A percentile compares a stretch with the other conserved stretches of the same genome.
These are phyloP conservation scores for Heterodera schachtii DNA, from an alignment of 1,140 invertebrate genomes.

Conservation along the genomic window DNA sequence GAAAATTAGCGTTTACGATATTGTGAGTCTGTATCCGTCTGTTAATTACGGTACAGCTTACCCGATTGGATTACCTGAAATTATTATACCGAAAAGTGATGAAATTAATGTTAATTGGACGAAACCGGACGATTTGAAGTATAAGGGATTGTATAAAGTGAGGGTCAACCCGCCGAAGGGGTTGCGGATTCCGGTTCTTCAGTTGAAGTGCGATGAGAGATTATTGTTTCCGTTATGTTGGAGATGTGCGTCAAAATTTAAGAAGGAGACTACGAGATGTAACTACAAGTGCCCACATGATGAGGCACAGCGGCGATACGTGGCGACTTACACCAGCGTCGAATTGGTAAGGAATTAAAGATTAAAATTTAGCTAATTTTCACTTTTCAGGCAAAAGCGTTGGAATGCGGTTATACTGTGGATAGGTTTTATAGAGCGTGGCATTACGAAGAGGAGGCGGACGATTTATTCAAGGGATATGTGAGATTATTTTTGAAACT, in stretches of 20 bases:
- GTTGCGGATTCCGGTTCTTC: neutral
- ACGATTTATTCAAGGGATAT: neutral
- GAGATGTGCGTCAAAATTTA: neutral
- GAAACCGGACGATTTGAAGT: neutral
- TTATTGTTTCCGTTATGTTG: slow-evolving; percentile 6
- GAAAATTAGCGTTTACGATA: neutral
- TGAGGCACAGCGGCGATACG: neutral
- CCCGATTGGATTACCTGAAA: neutral
- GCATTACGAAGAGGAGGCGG: neutral
- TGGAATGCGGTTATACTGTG: slow-evolving; percentile 4
- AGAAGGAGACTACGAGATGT: neutral
- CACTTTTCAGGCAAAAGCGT: neutral
- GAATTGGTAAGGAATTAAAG: neutral
- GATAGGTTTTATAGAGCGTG: neutral
- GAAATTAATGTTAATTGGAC: neutral
- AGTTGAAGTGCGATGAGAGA: neutral
- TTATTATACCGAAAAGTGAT: neutral
- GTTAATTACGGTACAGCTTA: neutral
- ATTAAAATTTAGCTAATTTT: neutral
- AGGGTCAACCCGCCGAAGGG: neutral
- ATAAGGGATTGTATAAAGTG: neutral
- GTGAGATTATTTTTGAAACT: neutral
- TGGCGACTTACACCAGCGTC: neutral
- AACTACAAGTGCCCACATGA: neutral
- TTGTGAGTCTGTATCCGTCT: neutral